A percentile compares a stretch with the other conserved stretches of the same genome.
Conservation (phyloP, 2,888 invertebrate species). For the Scaptomyza cyrtandrae region DNA sequence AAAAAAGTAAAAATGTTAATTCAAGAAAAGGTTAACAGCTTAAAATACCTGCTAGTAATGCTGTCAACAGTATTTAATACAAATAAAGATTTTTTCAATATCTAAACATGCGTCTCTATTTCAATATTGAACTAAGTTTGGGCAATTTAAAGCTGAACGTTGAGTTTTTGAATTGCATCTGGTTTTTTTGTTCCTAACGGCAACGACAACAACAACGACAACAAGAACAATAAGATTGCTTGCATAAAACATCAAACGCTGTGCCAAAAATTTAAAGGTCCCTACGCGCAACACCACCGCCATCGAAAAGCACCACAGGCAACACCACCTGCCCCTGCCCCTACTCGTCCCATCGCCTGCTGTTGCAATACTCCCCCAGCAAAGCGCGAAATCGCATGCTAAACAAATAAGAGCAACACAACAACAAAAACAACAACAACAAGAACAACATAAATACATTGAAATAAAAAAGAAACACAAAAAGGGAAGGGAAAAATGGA, state of each 20-base stretch:
- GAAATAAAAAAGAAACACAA: constrained; percentile 15
- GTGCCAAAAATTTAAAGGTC: constrained; percentile 51
- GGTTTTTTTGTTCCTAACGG: constrained; percentile 15
- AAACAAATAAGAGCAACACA: constrained; percentile 60
- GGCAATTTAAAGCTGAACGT: not conserved
- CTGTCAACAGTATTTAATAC: too few relatives aligned
- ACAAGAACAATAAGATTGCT: constrained; percentile 6
- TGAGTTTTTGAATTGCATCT: constrained; percentile 29
- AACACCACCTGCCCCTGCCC: not conserved
- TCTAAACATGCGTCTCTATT: not conserved
- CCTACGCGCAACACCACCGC: constrained; percentile 4
- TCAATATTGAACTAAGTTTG: not conserved
- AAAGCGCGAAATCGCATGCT: constrained; percentile 55
- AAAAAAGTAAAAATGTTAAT: too few relatives aligned
- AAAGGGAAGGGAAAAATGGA: not conserved
- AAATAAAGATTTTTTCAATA: too few relatives aligned
- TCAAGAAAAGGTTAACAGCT: too few relatives aligned
- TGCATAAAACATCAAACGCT: constrained; percentile 76
- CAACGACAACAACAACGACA: constrained; percentile 7
- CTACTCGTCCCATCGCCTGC: not conserved
- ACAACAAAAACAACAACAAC: constrained; percentile 16
- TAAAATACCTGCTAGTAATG: too few relatives aligned
- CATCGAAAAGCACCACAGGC: not conserved
- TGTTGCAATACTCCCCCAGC: constrained; percentile 14
- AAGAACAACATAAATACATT: constrained; percentile 10